Percentiles rank a stretch among this genome's conserved stretches.
Conservation (phyloP, 2,888 invertebrate genomes). For the Dasysyrphus tricinctus region DNA sequence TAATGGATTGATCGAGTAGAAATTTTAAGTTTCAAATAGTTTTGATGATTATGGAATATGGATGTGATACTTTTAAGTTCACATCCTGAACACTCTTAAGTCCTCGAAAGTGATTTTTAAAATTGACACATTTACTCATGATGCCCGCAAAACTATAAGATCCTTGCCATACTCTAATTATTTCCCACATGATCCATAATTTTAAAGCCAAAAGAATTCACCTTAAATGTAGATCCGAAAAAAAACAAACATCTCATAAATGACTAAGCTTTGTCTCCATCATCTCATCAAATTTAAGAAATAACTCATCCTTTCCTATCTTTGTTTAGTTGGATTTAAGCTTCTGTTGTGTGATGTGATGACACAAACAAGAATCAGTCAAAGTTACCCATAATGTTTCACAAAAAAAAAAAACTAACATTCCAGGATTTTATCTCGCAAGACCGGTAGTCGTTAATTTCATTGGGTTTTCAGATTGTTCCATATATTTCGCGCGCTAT, state of each 20-base stretch:
- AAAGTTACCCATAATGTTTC: constrained; percentile 37
- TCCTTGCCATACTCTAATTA: constrained; percentile 21
- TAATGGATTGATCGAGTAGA: too few relatives aligned
- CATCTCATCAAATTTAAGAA: constrained; percentile 46
- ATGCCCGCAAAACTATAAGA: neutral
- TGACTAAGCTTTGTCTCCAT: constrained; percentile 60
- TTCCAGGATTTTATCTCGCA: constrained; percentile 66
- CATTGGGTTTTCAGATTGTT: constrained; percentile 61
- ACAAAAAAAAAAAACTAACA: constrained; percentile 33
- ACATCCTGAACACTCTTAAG: too few relatives aligned
- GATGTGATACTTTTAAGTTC: too few relatives aligned
- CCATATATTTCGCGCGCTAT: constrained; percentile 45
- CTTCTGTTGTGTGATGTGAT: neutral
- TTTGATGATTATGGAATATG: too few relatives aligned
- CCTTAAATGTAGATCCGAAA: constrained; percentile 10
- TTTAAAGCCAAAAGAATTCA: constrained; percentile 12
- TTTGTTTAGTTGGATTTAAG: constrained; percentile 39
- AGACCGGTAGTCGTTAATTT: constrained; percentile 76
- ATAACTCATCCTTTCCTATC: constrained; percentile 61
- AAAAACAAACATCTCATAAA: constrained; percentile 19
- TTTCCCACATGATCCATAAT: constrained; percentile 10
- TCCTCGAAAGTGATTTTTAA: too few relatives aligned
- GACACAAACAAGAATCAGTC: constrained; percentile 19
- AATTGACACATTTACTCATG: too few relatives aligned
- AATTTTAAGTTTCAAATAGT: too few relatives aligned